Conservation (phyloP, 2,888 invertebrate genomes). For the Drosophila vallismaia region DNA sequence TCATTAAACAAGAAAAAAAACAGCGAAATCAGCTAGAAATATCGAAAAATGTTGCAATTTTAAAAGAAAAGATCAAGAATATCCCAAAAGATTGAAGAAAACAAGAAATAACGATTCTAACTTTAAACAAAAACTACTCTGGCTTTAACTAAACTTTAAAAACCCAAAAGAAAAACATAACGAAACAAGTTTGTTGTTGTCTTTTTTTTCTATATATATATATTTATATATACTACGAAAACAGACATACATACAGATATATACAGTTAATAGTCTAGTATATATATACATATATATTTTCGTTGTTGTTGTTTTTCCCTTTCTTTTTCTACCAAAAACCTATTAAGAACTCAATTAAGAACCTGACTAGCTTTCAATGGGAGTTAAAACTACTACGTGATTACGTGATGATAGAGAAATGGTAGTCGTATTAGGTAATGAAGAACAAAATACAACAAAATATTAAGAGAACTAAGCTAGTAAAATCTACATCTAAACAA, state of each 20-base stretch:
- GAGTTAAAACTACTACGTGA: slow-evolving; percentile 42
- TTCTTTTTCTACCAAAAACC: slow-evolving; percentile 46
- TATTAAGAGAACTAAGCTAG: slow-evolving; percentile 29
- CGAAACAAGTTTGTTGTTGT: slow-evolving; percentile 52
- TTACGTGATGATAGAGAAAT: slow-evolving; percentile 30
- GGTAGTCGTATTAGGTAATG: slow-evolving; percentile 23
- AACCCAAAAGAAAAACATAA: background rate
- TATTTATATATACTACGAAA: slow-evolving; percentile 36
- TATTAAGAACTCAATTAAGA: slow-evolving; percentile 67
- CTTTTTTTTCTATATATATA: slow-evolving; percentile 44
- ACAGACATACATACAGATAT: slow-evolving; percentile 29
- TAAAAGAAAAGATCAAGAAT: background rate
- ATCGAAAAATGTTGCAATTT: slow-evolving; percentile 4
- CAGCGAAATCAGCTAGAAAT: slow-evolving; percentile 7
- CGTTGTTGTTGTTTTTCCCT: slow-evolving; percentile 38
- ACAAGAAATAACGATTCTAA: slow-evolving; percentile 17
- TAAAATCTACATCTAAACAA: slow-evolving; percentile 37
- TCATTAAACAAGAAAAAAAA: slow-evolving; percentile 15
- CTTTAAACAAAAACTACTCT: slow-evolving; percentile 38
- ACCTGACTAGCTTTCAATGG: slow-evolving; percentile 73
- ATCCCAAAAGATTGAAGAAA: background rate
- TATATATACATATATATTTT: slow-evolving; percentile 35
- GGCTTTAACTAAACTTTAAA: slow-evolving; percentile 45
- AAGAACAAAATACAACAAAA: slow-evolving; percentile 4
- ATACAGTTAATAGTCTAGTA: slow-evolving; percentile 7